Percentiles rank a stretch among this genome's conserved stretches.
Conservation (phyloP, 2,797 vertebrate species). For the Nannoperca obscura region DNA sequence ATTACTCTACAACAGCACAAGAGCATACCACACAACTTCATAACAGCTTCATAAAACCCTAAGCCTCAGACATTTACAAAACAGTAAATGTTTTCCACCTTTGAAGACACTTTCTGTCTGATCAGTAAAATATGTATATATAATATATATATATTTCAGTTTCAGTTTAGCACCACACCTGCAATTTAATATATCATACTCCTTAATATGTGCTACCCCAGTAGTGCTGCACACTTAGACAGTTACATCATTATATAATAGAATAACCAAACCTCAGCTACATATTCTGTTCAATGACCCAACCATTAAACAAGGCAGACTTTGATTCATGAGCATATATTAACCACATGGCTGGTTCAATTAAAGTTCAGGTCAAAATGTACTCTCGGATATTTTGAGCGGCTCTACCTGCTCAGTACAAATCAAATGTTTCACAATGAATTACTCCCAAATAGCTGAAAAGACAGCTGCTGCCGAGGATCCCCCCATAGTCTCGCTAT, state of each 20-base stretch:
- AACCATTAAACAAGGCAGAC: conserved; percentile 12
- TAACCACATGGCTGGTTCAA: neutral
- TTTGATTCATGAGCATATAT: conserved; percentile 18
- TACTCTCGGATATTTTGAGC: conserved; percentile 3
- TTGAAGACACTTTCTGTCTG: neutral
- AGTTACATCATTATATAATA: conserved; percentile 26
- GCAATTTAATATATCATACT: conserved; percentile 12
- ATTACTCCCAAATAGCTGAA: conserved; percentile 43
- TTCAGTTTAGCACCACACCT: neutral
- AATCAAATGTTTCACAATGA: conserved; percentile 51
- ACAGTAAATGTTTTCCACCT: neutral
- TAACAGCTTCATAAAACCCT: neutral
- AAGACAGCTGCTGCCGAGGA: conserved; percentile 35
- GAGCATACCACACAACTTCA: neutral
- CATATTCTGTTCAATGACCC: conserved; percentile 2
- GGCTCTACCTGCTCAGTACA: conserved; percentile 23
- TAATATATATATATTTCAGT: conserved; percentile 4
- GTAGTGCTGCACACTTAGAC: conserved; percentile 9
- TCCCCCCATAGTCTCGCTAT: conserved; percentile 32
- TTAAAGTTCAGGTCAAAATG: conserved; percentile 33
- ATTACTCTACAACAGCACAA: neutral
- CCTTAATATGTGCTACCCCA: conserved; percentile 12
- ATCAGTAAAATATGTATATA: conserved; percentile 11
- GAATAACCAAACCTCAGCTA: conserved; percentile 24
- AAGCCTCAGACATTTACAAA: neutral